These are phyloP conservation scores for Chaenogobius annularis DNA, from an alignment of 2,113 vertebrate genomes.

Conservation along the genomic window DNA sequence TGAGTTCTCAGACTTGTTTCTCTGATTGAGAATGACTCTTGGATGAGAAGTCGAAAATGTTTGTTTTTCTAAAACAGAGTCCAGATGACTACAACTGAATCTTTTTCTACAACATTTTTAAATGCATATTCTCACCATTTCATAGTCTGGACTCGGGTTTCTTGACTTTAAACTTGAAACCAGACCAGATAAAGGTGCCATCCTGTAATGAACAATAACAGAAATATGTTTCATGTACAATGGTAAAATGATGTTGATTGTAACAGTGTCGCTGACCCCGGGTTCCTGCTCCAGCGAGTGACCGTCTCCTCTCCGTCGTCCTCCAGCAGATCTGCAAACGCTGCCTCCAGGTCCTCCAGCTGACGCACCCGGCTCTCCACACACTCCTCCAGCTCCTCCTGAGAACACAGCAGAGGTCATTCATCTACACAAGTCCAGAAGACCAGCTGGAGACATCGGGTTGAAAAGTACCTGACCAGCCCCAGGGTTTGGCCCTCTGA, in stretches of 20 bases:
- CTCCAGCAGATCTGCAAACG: conserved; percentile 91
- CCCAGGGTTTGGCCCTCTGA: conserved; percentile 80
- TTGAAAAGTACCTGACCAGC: conserved; percentile 75
- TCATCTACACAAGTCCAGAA: no score
- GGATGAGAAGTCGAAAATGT: no score
- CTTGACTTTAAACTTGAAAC: conserved; percentile 87
- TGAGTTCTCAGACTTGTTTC: no score
- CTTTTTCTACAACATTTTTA: no score
- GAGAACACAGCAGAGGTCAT: background rate
- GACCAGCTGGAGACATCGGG: background rate
- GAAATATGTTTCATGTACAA: no score
- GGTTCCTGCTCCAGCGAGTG: conserved; percentile 81
- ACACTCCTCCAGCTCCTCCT: conserved; percentile 83
- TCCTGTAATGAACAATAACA: conserved; percentile 74
- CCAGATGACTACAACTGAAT: no score
- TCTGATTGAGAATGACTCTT: no score
- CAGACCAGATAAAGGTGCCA: conserved; percentile 82
- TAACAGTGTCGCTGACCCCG: conserved; percentile 72
- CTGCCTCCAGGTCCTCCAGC: conserved; percentile 91
- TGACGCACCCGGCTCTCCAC: conserved; percentile 87
- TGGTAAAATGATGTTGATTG: no score
- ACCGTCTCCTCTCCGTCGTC: conserved; percentile 84
- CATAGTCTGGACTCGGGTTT: conserved; percentile 86
- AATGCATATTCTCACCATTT: conserved; percentile 83
- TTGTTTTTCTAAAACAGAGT: no score